phyloP scores from a whole-genome alignment of 2,113 vertebrate genomes.

The Pedionomus torquatus region DNA sequence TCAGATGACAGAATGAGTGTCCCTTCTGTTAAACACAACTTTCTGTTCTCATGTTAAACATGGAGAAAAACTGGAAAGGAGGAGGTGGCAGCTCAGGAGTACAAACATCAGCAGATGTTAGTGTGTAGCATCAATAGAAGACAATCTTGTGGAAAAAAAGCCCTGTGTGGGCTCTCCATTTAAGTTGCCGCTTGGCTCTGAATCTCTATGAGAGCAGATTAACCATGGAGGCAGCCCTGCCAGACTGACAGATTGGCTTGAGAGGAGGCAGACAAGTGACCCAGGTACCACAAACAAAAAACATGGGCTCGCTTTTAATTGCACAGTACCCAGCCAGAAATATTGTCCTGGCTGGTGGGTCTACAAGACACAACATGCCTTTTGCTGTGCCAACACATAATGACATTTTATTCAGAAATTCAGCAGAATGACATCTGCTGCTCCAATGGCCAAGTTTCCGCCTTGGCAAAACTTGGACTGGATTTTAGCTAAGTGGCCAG shows the following conservation, averaged over 20 bases:
- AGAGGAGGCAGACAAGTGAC: constrained; percentile 35
- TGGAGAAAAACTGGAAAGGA: neutral
- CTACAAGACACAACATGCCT: neutral
- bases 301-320: neutral
- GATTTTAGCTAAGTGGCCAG: neutral
- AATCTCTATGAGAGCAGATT: neutral
- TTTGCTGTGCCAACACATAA: neutral
- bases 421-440: constrained; percentile 20
- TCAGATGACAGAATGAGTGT: neutral
- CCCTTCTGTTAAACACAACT: neutral
- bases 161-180: neutral
- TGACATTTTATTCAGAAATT: constrained; percentile 24
- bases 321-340: constrained; percentile 1
- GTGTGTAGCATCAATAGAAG: neutral
- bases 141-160: neutral
- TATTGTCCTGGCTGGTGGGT: neutral
- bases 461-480: neutral
- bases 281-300: neutral
- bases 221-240: neutral
- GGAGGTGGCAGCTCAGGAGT: neutral
- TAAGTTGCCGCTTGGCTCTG: neutral
- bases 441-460: neutral
- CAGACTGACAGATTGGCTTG: neutral
- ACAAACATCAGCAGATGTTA: neutral
- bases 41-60: neutral